Percentiles rank a stretch among this genome's conserved stretches.
Evolutionary conservation across 2,797 vertebrate genomes (phyloP).

Genomic region (Tadarida brasiliensis): DNA sequence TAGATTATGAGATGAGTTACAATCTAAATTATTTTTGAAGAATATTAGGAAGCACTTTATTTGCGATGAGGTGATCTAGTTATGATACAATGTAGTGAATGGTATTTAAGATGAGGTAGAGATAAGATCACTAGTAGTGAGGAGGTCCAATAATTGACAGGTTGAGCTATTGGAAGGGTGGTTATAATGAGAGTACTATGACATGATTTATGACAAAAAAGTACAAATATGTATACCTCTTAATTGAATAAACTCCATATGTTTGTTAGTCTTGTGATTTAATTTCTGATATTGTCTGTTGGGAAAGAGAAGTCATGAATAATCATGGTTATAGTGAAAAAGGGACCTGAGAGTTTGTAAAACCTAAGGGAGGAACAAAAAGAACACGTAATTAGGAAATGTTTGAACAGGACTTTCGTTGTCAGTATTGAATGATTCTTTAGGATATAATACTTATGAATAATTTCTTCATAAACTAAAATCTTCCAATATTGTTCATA

Average conservation of each 20-base stretch:
- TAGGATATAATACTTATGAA: neutral
- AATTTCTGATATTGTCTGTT: neutral
- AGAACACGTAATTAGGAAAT: neutral
- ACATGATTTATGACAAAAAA: neutral
- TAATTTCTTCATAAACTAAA: slow-evolving; percentile 6
- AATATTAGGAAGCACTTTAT: neutral
- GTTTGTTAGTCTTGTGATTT: neutral
- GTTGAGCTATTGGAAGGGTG: neutral
- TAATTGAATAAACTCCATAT: neutral
- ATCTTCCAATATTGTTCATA: neutral
- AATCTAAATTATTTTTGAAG: slow-evolving; percentile 9
- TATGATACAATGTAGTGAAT: neutral
- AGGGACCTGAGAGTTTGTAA: neutral
- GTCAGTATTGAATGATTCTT: neutral
- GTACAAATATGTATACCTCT: neutral
- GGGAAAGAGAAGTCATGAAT: neutral
- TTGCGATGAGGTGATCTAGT: too few species aligned
- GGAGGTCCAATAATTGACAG: neutral
- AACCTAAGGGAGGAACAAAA: neutral
- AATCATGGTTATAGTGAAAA: neutral
- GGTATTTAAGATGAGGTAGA: neutral
- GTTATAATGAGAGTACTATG: neutral
- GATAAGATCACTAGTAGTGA: neutral
- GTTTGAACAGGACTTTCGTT: neutral
- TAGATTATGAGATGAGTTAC: neutral